phyloP scores from a whole-genome alignment of 1,140 invertebrate species.

The Mylabris phalerata region DNA sequence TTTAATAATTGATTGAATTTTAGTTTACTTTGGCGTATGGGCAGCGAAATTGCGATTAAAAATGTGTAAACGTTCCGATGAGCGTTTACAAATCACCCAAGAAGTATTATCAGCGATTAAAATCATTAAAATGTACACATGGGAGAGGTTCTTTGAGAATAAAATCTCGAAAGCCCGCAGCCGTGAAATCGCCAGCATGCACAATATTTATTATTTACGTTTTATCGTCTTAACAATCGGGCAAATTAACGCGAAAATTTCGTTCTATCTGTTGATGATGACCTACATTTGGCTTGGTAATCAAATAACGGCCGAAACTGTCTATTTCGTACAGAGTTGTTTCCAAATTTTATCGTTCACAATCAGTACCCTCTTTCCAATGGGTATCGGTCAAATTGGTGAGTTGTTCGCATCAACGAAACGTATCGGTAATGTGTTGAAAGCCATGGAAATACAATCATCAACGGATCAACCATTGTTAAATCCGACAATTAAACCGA shows the following conservation, averaged over 20 bases:
- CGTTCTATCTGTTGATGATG: conserved; percentile 50
- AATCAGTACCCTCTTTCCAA: conserved; percentile 66
- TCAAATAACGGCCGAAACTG: conserved; percentile 65
- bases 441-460: conserved; percentile 8
- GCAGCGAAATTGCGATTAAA: conserved; percentile 11
- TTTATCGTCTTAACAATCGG: conserved; percentile 21
- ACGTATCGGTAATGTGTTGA: conserved; percentile 20
- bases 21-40: not conserved
- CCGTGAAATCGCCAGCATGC: conserved; percentile 29
- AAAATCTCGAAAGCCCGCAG: conserved; percentile 22
- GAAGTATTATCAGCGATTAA: conserved; percentile 31
- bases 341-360: conserved; percentile 66
- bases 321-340: conserved; percentile 68
- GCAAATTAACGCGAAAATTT: conserved; percentile 60
- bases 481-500: conserved; percentile 12
- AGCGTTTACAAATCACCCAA: conserved; percentile 29
- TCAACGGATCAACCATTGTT: conserved; percentile 5
- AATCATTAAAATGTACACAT: conserved; percentile 35
- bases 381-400: conserved; percentile 53
- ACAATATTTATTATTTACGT: conserved; percentile 27
- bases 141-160: conserved; percentile 28
- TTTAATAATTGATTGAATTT: not conserved
- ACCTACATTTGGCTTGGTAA: conserved; percentile 63
- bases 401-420: conserved; percentile 36
- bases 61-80: conserved; percentile 28